Base-by-base conservation (phyloP, 2,797 vertebrate species). In the Furcifer pardalis region DNA sequence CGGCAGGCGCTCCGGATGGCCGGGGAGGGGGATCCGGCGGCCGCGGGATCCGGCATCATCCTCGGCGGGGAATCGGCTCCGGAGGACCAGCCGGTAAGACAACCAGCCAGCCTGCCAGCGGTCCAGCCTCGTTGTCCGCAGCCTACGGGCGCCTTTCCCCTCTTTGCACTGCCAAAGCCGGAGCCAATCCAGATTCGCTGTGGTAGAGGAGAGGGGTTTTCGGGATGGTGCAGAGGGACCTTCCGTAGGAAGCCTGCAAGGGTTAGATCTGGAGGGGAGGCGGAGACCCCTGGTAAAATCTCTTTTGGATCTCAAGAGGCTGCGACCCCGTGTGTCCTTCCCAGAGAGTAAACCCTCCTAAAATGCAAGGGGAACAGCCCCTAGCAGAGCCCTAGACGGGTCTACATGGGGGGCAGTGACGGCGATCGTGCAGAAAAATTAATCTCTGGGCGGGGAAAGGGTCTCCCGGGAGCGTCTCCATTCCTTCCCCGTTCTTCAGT, bases 1-100 rank as follows among this genome's bases (percentile, higher is more conserved):
- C 95, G 97, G 86, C 95, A 96, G 75, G 97, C 97, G 52, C 94
- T 98, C 92, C 96, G 96, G 81, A 93, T 97, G 65, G 96, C 93
- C 77, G 94, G 32, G 89, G 81, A 89, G 63, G n/a, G 85, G 94
- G 49, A 21, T 19, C 91, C 7, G 86, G 88, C 84, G 88, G 89
- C 84, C 87, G 85, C 69, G 87, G 89, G n/a, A n/a, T n/a, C n/a
- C 85, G 89, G 87, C 76, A 19, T 19, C 4, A 19, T 15, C 52
- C 52, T 21, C 52, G 87, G 90, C 81, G 76, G 17, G 1, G 89
- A 90, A 60, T 84, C 93, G 3, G 91, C 89, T 88, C 87, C 91
- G 85, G 91, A 94, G 88, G 93, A 93, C 85, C 93, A 92, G 84
- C 79, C 77, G 93, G 93, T 94, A 89, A 94, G 84, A n/a, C n/a